Percentiles rank a stretch among this genome's conserved stretches.
Conservation (phyloP, 2,888 invertebrate species). For the Listrodromus nycthemerus region DNA sequence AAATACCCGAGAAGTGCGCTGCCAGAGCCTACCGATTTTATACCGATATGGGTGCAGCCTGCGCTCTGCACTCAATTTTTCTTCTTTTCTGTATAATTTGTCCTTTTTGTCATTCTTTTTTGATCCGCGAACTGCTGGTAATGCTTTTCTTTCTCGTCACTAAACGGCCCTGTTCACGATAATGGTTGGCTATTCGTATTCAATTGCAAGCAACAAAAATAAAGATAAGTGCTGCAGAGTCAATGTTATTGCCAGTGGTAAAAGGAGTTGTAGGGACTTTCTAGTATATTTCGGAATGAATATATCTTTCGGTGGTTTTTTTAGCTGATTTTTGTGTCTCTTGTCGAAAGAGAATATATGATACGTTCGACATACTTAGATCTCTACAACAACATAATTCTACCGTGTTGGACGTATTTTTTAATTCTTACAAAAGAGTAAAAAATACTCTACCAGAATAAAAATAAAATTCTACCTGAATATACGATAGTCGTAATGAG, state of each 20-base stretch:
- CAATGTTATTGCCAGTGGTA: background rate
- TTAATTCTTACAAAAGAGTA: too few species aligned
- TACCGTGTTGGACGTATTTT: too few species aligned
- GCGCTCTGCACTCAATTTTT: constrained; percentile 5
- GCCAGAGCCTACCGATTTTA: constrained; percentile 14
- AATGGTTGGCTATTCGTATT: constrained; percentile 32
- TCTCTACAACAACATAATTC: too few species aligned
- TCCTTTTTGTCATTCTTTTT: constrained; percentile 32
- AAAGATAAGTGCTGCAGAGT: background rate
- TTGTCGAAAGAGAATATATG: too few species aligned
- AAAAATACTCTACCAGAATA: too few species aligned
- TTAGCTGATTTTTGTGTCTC: too few species aligned
- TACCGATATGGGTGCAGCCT: constrained; percentile 53
- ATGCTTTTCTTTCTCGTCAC: constrained; percentile 42
- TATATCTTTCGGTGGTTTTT: too few species aligned
- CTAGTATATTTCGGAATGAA: background rate
- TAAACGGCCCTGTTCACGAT: constrained; percentile 24
- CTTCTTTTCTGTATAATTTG: too few species aligned
- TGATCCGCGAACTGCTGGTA: background rate
- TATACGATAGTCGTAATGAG: too few species aligned
- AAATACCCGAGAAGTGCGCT: constrained; percentile 28
- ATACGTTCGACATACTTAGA: too few species aligned
- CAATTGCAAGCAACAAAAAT: background rate
- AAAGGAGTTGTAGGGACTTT: background rate
- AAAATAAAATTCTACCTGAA: too few species aligned